phyloP scores from a whole-genome alignment of 2,113 vertebrate species.

The Ia io region DNA sequence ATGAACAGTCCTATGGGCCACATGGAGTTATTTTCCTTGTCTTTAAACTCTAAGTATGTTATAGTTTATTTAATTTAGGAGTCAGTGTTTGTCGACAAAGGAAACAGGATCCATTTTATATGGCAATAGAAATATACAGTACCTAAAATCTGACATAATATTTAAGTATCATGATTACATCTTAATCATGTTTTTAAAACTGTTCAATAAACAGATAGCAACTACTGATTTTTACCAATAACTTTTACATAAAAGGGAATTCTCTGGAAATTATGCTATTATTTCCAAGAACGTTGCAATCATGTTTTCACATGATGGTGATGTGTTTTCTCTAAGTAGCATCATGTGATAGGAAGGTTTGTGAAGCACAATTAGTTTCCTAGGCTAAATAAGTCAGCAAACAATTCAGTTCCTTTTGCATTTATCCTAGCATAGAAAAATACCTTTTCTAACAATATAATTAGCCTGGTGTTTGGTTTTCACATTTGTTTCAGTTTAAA shows the following conservation, averaged over 20 bases:
- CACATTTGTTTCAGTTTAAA: conserved; percentile 29
- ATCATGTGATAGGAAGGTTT: background rate
- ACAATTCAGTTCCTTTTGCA: background rate
- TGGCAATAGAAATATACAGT: background rate
- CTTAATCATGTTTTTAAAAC: background rate
- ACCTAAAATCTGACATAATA: background rate
- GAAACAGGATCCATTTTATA: background rate
- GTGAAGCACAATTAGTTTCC: background rate
- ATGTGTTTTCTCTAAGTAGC: background rate
- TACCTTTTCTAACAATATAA: background rate
- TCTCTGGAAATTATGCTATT: background rate
- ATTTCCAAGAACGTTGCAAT: background rate
- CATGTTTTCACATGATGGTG: background rate
- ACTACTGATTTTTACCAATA: background rate
- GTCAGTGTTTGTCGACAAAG: background rate
- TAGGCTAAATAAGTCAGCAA: background rate
- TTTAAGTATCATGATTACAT: background rate
- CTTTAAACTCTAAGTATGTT: background rate
- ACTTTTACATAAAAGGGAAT: background rate
- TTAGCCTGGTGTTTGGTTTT: background rate
- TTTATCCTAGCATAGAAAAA: background rate
- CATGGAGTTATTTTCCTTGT: background rate
- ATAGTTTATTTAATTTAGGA: background rate
- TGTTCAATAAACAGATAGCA: background rate
- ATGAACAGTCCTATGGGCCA: background rate